A percentile compares a stretch with the other conserved stretches of the same genome.
phyloP scores from a whole-genome alignment of 2,797 vertebrate species.

The Hipposideros larvatus region DNA sequence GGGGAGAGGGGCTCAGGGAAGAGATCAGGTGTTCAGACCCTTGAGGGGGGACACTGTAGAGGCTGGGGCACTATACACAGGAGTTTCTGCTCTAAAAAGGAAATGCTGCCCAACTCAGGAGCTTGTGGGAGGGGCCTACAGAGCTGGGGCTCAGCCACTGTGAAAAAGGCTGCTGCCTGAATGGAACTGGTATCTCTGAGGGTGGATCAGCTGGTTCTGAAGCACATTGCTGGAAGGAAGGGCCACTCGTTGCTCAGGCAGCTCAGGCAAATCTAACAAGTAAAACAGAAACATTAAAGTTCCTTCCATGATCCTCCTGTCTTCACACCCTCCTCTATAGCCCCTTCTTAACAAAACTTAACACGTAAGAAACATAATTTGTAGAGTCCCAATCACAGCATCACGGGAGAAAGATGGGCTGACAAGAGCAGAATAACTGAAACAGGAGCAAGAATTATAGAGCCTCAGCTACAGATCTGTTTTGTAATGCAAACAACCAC shows the following conservation, averaged over 20 bases:
- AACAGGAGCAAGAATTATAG: neutral
- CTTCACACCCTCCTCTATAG: neutral
- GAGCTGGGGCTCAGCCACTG: neutral
- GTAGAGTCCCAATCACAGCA: neutral
- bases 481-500: neutral
- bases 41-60: neutral
- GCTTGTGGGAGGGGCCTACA: neutral
- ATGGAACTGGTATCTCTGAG: neutral
- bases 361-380: neutral
- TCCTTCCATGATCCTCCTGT: neutral
- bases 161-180: accelerated
- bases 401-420: neutral
- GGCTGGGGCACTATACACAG: neutral
- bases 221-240: neutral
- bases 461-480: neutral
- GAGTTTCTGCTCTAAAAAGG: neutral
- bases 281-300: neutral
- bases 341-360: neutral
- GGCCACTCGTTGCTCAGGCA: neutral
- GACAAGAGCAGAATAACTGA: neutral
- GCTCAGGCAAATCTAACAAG: neutral
- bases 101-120: neutral
- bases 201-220: no score
- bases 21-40: neutral
- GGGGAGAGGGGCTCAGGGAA: neutral